Conservation (phyloP, 2,888 invertebrate species). For the Ophraella communa region DNA sequence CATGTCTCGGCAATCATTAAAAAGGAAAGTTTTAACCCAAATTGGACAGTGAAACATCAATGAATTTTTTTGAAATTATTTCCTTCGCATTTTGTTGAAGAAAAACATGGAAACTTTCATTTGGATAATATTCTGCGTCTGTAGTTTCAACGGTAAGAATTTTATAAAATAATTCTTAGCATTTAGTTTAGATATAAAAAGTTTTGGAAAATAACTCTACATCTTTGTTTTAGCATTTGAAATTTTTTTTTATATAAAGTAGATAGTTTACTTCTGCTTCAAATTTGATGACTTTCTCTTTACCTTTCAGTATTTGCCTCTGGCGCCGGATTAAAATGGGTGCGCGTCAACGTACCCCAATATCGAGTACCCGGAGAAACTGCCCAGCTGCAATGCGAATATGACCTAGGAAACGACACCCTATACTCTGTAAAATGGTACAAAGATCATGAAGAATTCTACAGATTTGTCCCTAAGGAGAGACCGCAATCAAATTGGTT, state of each 20-base stretch:
- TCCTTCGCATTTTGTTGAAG: background rate
- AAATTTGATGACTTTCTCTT: background rate
- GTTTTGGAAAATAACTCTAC: background rate
- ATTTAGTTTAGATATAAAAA: too few relatives aligned
- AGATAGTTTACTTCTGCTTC: background rate
- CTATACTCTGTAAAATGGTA: slow-evolving; percentile 86
- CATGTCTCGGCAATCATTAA: slow-evolving; percentile 17
- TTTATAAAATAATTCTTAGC: background rate
- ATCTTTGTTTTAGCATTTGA: too few relatives aligned
- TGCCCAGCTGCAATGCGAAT: slow-evolving; percentile 57
- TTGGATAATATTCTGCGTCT: slow-evolving; percentile 13
- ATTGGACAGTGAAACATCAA: slow-evolving; percentile 7
- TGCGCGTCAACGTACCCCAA: slow-evolving; percentile 57
- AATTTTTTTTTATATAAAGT: too few relatives aligned
- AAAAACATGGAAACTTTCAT: slow-evolving; percentile 18
- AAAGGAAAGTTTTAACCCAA: slow-evolving; percentile 8
- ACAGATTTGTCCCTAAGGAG: slow-evolving; percentile 77
- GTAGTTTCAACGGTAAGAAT: slow-evolving; percentile 19
- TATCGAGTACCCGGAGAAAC: slow-evolving; percentile 57
- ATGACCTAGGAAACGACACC: slow-evolving; percentile 63
- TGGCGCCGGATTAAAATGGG: slow-evolving; percentile 52
- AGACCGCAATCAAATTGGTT: slow-evolving; percentile 75
- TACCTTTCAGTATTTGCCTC: slow-evolving; percentile 21
- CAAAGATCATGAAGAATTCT: slow-evolving; percentile 85
- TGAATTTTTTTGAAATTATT: slow-evolving; percentile 15